phyloP scores from a whole-genome alignment of 1,140 invertebrate genomes.

The Zaprionus ornatus region DNA sequence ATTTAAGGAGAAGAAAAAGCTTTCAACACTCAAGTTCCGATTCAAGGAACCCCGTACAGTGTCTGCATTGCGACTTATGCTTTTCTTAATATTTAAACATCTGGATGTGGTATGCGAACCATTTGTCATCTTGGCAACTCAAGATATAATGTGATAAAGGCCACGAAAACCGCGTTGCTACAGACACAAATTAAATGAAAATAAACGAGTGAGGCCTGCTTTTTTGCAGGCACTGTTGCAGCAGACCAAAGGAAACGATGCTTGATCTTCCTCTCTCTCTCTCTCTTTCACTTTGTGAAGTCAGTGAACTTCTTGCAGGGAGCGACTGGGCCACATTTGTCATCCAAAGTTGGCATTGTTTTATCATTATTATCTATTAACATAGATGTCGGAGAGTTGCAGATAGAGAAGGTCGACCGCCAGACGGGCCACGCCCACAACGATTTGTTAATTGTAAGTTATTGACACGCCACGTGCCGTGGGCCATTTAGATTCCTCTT shows the following conservation, averaged over 20 bases:
- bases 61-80: neutral
- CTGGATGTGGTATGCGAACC: neutral
- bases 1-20: neutral
- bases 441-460: slow-evolving; percentile 65
- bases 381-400: neutral
- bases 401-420: neutral
- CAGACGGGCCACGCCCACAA: neutral
- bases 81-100: neutral
- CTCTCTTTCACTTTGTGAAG: neutral
- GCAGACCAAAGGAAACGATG: neutral
- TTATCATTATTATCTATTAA: slow-evolving; percentile 70
- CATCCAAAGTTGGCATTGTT: slow-evolving; percentile 44
- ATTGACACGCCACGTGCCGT: slow-evolving; percentile 61
- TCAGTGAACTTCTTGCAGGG: slow-evolving; percentile 44
- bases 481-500: slow-evolving; percentile 15
- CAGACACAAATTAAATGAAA: slow-evolving; percentile 32
- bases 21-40: neutral
- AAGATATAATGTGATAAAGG: neutral
- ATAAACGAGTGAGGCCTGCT: slow-evolving; percentile 34
- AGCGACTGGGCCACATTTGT: slow-evolving; percentile 32
- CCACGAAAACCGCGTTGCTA: neutral
- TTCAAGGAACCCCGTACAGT: neutral
- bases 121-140: neutral
- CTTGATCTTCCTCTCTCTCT: too few species aligned
- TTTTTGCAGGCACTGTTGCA: slow-evolving; percentile 37